A percentile compares a stretch with the other conserved stretches of the same genome.
Conservation (phyloP, 1,140 invertebrate genomes). For the Drosophila varians region DNA sequence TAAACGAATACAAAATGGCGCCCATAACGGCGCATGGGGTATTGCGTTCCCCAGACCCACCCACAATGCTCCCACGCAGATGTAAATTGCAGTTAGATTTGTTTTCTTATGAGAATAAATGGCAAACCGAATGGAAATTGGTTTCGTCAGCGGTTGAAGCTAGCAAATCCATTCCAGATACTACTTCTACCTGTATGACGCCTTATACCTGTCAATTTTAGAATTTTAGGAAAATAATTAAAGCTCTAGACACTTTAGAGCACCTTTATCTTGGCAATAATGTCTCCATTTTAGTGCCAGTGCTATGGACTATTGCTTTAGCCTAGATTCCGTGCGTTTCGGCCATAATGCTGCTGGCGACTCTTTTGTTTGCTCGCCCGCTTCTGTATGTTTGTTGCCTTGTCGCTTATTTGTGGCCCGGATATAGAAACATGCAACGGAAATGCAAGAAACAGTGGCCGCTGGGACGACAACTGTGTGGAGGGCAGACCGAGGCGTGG, state of each 20-base stretch:
- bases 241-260: conserved; percentile 1
- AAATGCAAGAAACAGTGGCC: conserved; percentile 57
- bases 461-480: conserved; percentile 24
- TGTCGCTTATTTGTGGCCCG: conserved; percentile 62
- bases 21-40: conserved; percentile 68
- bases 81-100: conserved; percentile 45
- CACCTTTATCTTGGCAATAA: conserved; percentile 31
- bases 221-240: background rate
- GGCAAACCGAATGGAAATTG: conserved; percentile 45
- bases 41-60: conserved; percentile 14
- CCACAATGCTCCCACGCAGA: conserved; percentile 28
- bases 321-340: conserved; percentile 41
- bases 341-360: conserved; percentile 40
- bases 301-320: conserved; percentile 19
- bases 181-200: too few relatives aligned
- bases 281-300: conserved; percentile 15
- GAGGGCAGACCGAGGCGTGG: background rate
- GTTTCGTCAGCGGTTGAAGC: conserved; percentile 27
- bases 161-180: conserved; percentile 3
- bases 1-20: conserved; percentile 71
- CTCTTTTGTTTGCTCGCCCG: conserved; percentile 43
- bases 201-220: background rate
- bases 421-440: conserved; percentile 76
- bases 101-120: conserved; percentile 42
- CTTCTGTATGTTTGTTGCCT: conserved; percentile 12